phyloP scores from a whole-genome alignment of 2,888 invertebrate genomes.

The Cantharis flavilabris region DNA sequence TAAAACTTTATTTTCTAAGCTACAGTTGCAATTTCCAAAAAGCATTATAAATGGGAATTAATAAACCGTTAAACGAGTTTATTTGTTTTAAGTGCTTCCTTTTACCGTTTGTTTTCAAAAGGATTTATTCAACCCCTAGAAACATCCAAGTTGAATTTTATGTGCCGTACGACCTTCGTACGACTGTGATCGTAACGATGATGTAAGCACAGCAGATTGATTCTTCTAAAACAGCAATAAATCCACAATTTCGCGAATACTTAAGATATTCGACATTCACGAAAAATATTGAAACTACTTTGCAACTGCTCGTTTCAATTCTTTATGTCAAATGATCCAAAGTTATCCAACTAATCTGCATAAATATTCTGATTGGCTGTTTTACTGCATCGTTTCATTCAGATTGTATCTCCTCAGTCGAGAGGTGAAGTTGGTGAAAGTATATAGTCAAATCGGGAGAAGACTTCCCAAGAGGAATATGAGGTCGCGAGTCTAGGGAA shows the following conservation, averaged over 20 bases:
- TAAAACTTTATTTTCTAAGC: slow-evolving; percentile 5
- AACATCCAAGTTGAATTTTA: slow-evolving; percentile 10
- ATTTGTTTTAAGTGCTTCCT: slow-evolving; percentile 6
- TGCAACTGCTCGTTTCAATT: slow-evolving; percentile 32
- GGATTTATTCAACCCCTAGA: slow-evolving; percentile 13
- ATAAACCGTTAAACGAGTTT: slow-evolving; percentile 18
- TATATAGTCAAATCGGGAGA: slow-evolving; percentile 13
- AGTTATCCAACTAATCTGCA: slow-evolving; percentile 47
- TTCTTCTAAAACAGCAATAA: slow-evolving; percentile 40
- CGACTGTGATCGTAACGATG: slow-evolving; percentile 8
- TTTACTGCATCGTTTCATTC: slow-evolving; percentile 42
- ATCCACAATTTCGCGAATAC: slow-evolving; percentile 34
- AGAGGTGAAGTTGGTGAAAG: slow-evolving; percentile 38
- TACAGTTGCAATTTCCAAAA: slow-evolving; percentile 4
- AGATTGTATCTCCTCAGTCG: slow-evolving; percentile 43
- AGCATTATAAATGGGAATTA: slow-evolving; percentile 5
- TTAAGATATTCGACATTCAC: slow-evolving; percentile 28
- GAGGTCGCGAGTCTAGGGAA: slow-evolving; percentile 32
- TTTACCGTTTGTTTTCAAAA: slow-evolving; percentile 10
- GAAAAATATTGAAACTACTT: slow-evolving; percentile 37
- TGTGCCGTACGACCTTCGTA: slow-evolving; percentile 10
- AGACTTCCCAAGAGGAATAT: slow-evolving; percentile 13
- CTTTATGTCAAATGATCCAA: slow-evolving; percentile 41
- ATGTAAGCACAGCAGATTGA: slow-evolving; percentile 32
- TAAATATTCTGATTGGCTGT: slow-evolving; percentile 48